Percentiles rank a stretch among this genome's conserved stretches.
Evolutionary conservation across 2,797 vertebrate species (phyloP).

Genomic region (Pantherophis vulpinus): DNA sequence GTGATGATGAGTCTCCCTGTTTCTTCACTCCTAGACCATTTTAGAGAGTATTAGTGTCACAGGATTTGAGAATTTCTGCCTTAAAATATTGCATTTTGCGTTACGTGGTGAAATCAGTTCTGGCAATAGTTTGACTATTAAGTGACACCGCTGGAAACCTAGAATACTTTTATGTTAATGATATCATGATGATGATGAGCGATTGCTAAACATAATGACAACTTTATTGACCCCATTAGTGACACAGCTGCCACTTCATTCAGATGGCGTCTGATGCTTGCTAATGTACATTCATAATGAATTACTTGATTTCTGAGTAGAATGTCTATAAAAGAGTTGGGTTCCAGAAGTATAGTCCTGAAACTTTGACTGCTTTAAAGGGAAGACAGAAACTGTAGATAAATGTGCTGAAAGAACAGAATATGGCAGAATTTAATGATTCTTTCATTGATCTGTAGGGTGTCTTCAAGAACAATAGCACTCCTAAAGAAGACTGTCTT

Average conservation of each 20-base stretch:
- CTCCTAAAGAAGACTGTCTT: background rate
- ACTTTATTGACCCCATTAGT: background rate
- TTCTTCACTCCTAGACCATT: background rate
- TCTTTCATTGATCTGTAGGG: background rate
- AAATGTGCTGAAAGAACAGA: background rate
- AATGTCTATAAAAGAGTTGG: background rate
- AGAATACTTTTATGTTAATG: background rate
- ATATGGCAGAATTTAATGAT: background rate
- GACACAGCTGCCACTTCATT: background rate
- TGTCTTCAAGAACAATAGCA: background rate
- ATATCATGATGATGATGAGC: background rate
- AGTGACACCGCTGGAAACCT: background rate
- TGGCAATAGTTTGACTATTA: background rate
- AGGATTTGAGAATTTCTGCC: background rate
- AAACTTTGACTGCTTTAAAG: background rate
- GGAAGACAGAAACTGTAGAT: background rate
- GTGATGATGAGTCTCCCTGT: background rate
- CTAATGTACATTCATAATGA: background rate
- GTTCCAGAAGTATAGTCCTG: background rate
- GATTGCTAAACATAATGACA: background rate
- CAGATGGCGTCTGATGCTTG: background rate
- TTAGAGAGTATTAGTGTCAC: background rate
- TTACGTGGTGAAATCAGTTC: background rate
- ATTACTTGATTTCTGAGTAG: background rate
- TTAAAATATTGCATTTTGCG: background rate